A percentile compares a stretch with the other conserved stretches of the same genome.
These are phyloP conservation scores for Vanessa tameamea DNA, from an alignment of 1,140 invertebrate species.

Conservation along the genomic window DNA sequence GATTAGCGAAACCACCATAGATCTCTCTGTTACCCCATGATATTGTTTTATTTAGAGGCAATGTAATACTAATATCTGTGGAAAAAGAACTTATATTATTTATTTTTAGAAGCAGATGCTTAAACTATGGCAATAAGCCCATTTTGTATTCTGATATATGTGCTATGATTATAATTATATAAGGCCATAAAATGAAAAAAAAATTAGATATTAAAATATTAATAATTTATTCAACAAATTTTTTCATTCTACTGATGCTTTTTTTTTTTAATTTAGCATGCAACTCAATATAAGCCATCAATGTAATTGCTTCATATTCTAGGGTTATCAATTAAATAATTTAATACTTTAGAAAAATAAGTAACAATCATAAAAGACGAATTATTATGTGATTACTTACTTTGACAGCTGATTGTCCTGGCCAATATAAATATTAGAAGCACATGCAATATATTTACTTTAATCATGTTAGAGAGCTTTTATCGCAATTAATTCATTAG, in stretches of 20 bases:
- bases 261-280: no score
- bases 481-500: background rate
- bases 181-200: no score
- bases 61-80: slow-evolving; percentile 67
- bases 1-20: slow-evolving; percentile 52
- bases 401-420: slow-evolving; percentile 36
- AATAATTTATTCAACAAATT: no score
- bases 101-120: background rate
- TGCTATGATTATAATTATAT: no score
- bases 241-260: no score
- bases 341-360: background rate
- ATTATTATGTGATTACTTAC: slow-evolving; percentile 37
- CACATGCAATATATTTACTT: slow-evolving; percentile 22
- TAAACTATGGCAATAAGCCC: no score
- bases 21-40: slow-evolving; percentile 59
- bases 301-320: no score
- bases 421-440: slow-evolving; percentile 25
- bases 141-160: no score
- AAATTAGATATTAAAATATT: no score
- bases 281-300: no score
- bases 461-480: slow-evolving; percentile 26
- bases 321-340: no score
- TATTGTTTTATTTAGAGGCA: slow-evolving; percentile 59
- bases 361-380: background rate
- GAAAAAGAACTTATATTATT: slow-evolving; percentile 30